phyloP scores from a whole-genome alignment of 1,140 invertebrate species.

The Cataglyphis hispanica region DNA sequence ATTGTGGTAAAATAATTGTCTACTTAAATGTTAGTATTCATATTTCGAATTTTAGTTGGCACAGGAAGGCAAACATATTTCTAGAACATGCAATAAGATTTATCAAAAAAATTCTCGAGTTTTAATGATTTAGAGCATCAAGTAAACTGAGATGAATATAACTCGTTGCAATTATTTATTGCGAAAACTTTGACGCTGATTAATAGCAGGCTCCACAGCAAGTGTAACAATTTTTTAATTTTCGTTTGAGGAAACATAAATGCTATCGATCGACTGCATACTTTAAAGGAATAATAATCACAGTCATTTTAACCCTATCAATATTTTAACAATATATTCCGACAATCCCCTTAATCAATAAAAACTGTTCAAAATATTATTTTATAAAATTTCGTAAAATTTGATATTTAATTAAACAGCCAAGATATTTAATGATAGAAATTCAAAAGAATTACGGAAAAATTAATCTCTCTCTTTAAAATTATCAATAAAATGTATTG shows the following conservation, averaged over 20 bases:
- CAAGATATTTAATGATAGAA: not conserved
- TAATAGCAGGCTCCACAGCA: not conserved
- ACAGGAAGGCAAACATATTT: not conserved
- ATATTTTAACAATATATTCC: too few species aligned
- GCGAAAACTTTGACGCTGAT: slow-evolving; percentile 46
- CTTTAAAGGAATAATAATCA: too few species aligned
- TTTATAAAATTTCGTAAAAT: not conserved
- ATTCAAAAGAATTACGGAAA: not conserved
- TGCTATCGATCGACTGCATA: slow-evolving; percentile 8
- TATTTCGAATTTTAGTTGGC: not conserved
- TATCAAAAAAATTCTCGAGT: slow-evolving; percentile 23
- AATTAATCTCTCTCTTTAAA: too few species aligned
- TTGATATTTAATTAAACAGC: not conserved
- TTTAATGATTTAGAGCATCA: slow-evolving; percentile 26
- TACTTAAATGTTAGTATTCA: slow-evolving; percentile 22
- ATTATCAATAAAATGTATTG: too few species aligned
- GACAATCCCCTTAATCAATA: too few species aligned
- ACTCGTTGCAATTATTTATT: slow-evolving; percentile 35
- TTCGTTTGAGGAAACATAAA: slow-evolving; percentile 21
- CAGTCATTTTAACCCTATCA: too few species aligned
- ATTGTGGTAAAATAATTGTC: not conserved
- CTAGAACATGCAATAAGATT: slow-evolving; percentile 2
- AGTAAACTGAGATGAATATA: slow-evolving; percentile 42
- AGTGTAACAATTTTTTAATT: slow-evolving; percentile 27
- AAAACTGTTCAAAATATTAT: too few species aligned